These are phyloP conservation scores for Capreolus pygargus DNA, from an alignment of 2,113 vertebrate genomes.

Conservation along the genomic window DNA sequence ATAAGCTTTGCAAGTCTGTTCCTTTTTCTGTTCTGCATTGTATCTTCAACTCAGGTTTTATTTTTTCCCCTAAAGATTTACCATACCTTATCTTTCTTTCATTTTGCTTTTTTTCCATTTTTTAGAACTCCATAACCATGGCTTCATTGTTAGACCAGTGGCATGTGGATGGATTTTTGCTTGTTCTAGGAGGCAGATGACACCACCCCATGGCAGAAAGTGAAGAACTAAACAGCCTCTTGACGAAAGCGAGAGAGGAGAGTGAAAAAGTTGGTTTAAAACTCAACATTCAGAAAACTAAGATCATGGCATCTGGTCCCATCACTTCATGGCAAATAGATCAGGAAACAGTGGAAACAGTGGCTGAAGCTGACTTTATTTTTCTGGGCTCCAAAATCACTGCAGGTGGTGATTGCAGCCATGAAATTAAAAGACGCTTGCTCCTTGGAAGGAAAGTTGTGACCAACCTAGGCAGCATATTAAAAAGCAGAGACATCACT, in stretches of 20 bases:
- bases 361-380: neutral
- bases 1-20: neutral
- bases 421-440: neutral
- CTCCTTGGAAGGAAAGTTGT: neutral
- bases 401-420: neutral
- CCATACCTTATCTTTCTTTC: neutral
- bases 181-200: neutral
- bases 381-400: neutral
- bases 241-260: neutral
- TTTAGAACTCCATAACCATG: neutral
- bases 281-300: neutral
- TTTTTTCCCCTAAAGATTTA: neutral
- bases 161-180: neutral
- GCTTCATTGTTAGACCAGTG: neutral
- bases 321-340: neutral
- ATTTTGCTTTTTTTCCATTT: neutral
- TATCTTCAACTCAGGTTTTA: conserved; percentile 16
- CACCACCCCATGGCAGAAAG: neutral
- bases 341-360: neutral
- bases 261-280: neutral
- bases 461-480: neutral
- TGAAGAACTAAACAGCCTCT: neutral
- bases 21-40: neutral
- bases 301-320: neutral
- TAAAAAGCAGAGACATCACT: neutral